Conservation (phyloP, 1,140 invertebrate species). For the Dendrolimus kikuchii region DNA sequence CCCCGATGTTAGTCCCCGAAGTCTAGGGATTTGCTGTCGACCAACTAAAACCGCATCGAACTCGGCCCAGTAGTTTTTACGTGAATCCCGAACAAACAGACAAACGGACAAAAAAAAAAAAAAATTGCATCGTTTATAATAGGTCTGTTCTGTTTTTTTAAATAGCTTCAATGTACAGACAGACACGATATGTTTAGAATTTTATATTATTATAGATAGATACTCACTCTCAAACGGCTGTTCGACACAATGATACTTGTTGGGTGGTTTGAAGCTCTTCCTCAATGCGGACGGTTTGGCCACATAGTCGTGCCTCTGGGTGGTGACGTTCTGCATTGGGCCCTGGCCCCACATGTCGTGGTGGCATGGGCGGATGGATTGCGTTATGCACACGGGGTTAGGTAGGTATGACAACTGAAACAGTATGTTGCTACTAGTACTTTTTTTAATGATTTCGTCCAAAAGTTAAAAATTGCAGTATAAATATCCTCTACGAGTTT, state of each 20-base stretch:
- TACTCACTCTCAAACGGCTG: slow-evolving; percentile 64
- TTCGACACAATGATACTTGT: slow-evolving; percentile 70
- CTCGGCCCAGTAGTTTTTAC: too few relatives aligned
- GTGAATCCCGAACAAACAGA: too few relatives aligned
- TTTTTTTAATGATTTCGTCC: too few relatives aligned
- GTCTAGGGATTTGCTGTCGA: too few relatives aligned
- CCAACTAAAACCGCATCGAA: too few relatives aligned
- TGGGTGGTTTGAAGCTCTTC: slow-evolving; percentile 69
- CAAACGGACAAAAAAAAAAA: too few relatives aligned
- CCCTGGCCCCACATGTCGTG: slow-evolving; percentile 74
- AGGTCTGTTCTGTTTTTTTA: too few relatives aligned
- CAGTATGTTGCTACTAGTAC: slow-evolving; percentile 5
- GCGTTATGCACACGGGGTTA: slow-evolving; percentile 49
- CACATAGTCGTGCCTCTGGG: slow-evolving; percentile 81
- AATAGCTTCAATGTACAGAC: neutral
- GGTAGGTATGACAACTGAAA: slow-evolving; percentile 59
- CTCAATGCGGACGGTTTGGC: slow-evolving; percentile 74
- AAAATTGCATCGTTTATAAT: too few relatives aligned
- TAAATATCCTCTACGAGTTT: too few relatives aligned
- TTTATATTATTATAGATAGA: neutral
- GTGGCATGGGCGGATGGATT: slow-evolving; percentile 55
- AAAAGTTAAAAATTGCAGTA: too few relatives aligned
- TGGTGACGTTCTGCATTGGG: slow-evolving; percentile 80
- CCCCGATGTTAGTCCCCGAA: too few relatives aligned
- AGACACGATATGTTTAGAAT: neutral